Conservation (phyloP, 2,113 vertebrate species). For the Nicator chloris region DNA sequence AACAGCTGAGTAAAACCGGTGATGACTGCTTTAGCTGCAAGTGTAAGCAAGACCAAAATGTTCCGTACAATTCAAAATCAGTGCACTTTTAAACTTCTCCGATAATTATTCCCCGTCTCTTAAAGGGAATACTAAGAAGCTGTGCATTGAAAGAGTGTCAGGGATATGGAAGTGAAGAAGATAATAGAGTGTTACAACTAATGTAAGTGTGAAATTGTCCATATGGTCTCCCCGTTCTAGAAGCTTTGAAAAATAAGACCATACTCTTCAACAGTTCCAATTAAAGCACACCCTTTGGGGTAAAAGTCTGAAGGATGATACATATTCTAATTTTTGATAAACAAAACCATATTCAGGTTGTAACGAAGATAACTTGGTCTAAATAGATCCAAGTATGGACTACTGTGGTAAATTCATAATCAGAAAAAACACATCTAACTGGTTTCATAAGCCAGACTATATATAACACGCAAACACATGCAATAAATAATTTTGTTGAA, state of each 20-base stretch:
- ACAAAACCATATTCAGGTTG: not conserved
- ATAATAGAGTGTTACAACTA: constrained; percentile 15
- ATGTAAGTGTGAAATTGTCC: constrained; percentile 11
- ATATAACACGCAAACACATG: not conserved
- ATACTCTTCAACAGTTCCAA: not conserved
- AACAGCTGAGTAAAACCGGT: not conserved
- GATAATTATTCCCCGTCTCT: not conserved
- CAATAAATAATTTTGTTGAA: not conserved
- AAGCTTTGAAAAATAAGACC: not conserved
- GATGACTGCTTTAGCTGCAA: not conserved
- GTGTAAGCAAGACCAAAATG: not conserved
- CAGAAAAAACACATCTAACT: not conserved
- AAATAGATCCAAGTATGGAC: not conserved
- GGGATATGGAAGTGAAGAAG: constrained; percentile 5
- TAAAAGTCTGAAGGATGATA: not conserved
- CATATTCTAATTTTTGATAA: not conserved
- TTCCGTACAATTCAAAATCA: not conserved
- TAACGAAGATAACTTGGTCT: not conserved
- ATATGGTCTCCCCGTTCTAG: not conserved
- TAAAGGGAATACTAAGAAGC: not conserved
- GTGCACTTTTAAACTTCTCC: not conserved
- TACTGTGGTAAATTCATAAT: not conserved
- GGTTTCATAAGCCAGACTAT: not conserved
- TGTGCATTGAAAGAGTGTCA: not conserved
- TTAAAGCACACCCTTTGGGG: not conserved